Evolutionary conservation across 1,140 invertebrate species (phyloP).

Genomic region (Coenobita brevimanus): DNA sequence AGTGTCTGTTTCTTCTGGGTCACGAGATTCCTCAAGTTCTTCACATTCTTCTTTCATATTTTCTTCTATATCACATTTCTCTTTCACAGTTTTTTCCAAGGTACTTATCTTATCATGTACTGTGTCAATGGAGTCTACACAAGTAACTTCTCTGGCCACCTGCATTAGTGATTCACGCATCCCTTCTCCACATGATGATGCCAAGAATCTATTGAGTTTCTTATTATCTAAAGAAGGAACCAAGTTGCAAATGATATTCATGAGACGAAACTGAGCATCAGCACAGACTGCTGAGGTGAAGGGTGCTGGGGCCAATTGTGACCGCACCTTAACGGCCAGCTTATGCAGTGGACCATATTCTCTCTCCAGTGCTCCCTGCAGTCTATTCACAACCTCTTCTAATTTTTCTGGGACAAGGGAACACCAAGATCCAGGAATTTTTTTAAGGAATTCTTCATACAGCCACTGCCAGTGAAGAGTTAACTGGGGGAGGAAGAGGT

Average conservation of each 20-base stretch:
- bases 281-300: constrained; percentile 26
- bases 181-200: constrained; percentile 31
- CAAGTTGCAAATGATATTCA: constrained; percentile 18
- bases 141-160: constrained; percentile 18
- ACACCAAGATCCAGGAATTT: constrained; percentile 60
- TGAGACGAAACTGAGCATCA: constrained; percentile 26
- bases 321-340: constrained; percentile 38
- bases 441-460: constrained; percentile 61
- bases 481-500: constrained; percentile 62
- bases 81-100: constrained; percentile 18
- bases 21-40: not conserved
- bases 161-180: constrained; percentile 17
- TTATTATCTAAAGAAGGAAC: constrained; percentile 30
- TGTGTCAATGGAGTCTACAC: not conserved
- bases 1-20: not conserved
- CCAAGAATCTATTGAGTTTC: constrained; percentile 39
- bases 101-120: constrained; percentile 23
- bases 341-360: constrained; percentile 61
- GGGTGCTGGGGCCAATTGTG: constrained; percentile 39
- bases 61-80: constrained; percentile 6
- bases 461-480: constrained; percentile 68
- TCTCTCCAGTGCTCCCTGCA: constrained; percentile 42
- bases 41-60: constrained; percentile 17
- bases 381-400: constrained; percentile 26
- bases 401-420: constrained; percentile 34